Percentiles rank a stretch among this genome's conserved stretches.
Conservation (phyloP, 2,113 vertebrate genomes). For the Xiphophorus maculatus region DNA sequence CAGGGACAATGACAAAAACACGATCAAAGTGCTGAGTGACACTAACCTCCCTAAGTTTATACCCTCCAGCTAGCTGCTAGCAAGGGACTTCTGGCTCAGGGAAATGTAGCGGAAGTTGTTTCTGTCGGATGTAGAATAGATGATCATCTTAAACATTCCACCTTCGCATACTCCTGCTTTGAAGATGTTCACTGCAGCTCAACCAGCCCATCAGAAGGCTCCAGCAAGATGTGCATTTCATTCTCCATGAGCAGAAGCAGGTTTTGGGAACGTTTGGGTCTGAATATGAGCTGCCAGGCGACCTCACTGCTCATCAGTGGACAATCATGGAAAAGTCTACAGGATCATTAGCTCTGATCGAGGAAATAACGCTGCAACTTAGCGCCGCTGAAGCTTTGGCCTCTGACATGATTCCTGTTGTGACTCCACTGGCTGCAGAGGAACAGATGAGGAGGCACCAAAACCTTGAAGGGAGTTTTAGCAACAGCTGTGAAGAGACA, state of each 20-base stretch:
- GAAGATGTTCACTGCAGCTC: background rate
- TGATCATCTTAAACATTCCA: no score
- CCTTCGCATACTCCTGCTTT: background rate
- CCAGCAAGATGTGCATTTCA: background rate
- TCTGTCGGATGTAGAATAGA: no score
- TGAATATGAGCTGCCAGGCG: background rate
- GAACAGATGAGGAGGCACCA: conserved; percentile 7
- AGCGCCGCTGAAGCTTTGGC: conserved; percentile 13
- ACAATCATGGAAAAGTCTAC: background rate
- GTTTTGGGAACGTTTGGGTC: background rate
- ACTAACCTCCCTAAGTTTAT: no score
- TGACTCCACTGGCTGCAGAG: conserved; percentile 5
- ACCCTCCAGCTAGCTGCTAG: no score
- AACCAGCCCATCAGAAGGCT: background rate
- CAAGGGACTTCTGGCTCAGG: no score
- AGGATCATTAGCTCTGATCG: background rate
- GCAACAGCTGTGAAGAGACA: conserved; percentile 37
- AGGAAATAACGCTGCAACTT: conserved; percentile 29
- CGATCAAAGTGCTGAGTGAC: no score
- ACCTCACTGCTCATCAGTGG: background rate
- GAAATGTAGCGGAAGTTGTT: no score
- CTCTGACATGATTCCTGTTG: conserved; percentile 34
- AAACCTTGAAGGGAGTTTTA: conserved; percentile 38
- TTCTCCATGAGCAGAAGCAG: background rate
- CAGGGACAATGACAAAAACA: no score